Base-by-base conservation (phyloP, 1,140 invertebrate species). In the Lordiphosa stackelbergi region DNA sequence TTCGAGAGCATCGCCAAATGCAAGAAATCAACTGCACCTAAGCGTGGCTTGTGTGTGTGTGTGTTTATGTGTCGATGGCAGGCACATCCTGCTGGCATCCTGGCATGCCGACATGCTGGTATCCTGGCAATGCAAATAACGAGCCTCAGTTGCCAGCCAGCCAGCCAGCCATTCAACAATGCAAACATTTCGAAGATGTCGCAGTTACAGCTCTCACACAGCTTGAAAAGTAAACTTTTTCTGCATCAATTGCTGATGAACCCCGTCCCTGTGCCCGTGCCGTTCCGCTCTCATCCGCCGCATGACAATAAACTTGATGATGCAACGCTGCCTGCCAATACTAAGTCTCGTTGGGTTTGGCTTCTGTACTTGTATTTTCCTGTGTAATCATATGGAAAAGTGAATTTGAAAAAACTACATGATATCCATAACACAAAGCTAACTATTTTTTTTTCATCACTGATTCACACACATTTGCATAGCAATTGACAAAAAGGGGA, bases 311-410 rank as follows among this genome's bases (percentile, higher is more conserved):
- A 66, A 59, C 61, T 46, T 11, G 11, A 16, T 11, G 10, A 1
- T 11, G 35, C 34, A 31, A 45, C 54, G 49, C 11, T 56, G 58
- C 38, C 38, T 69, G 59, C 60, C 60, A 83, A 83, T 81, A 75
- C 66, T 81, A 31, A 31, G 28, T 8, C 28, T 5, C 0, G 28
- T 31, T 31, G 28, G 5, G 7, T 31, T 31, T 79, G 75, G 62
- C 75, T 75, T 59, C 64, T 68, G 24, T 46, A 46, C 43, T 46
- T 7, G 77, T 77, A 83, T 74, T 72, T 79, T 79, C 63, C 56
- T 64, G 74, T 85, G 79, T 74, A 85, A 85, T 85, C 79, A 85
- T 75, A 73, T 85, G 79, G 79, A 85, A 85, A 85, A 85, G 70
- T 85, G 79, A 85, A 85, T 85, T 85, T 85, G 68, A 70, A 85